Evolutionary conservation across 2,888 invertebrate species (phyloP), one percentile per base, ranked within the genome.

Genomic region (Meganola albula): DNA sequence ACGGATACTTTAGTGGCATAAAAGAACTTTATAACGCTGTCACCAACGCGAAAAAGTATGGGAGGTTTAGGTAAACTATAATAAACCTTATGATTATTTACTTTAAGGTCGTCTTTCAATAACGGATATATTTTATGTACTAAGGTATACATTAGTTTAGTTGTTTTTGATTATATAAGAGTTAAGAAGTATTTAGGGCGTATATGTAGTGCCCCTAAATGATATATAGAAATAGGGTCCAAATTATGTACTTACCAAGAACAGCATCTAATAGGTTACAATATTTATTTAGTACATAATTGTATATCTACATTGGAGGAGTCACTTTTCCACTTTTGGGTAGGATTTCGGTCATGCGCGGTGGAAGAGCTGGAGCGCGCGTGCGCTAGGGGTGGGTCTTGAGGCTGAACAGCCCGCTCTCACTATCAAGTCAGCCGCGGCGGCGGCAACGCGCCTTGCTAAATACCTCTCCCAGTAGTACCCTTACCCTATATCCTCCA

Each of bases 261-360:
- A 56, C 56, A 58, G 63, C 59, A 74, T 73, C 66, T 78, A 74
- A 76, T 70, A 63, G 63, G 71, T 66, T 74, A 78, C 72, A 77
- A 75, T 83, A 83, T 83, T 83, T 84, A 75, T 82, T 79, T 80
- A 82, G 75, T 82, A 85, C 69, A 84, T 84, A 84, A 77, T 74
- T 74, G 68, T 78, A 67, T 80, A 80, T 78, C 74, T 84, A 74
- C 69, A 68, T 68, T 77, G 83, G 78, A 85, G 84, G 84, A 85
- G 84, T 85, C 83, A 75, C 84, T 84, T 83, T 83, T 83, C 75
- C 70, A 83, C 73, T 82, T 84, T 79, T 75, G 69, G 68, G 83
- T 82, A 78, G 84, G 84, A 77, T 74, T 80, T 75, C 69, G 75
- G 75, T 74, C 85, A 80, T 84, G 85, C 84, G 84, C 82, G 53